Percentiles rank a stretch among this genome's conserved stretches.
Evolutionary conservation across 1,140 invertebrate genomes (phyloP).

Genomic region (Bombus waltoni): DNA sequence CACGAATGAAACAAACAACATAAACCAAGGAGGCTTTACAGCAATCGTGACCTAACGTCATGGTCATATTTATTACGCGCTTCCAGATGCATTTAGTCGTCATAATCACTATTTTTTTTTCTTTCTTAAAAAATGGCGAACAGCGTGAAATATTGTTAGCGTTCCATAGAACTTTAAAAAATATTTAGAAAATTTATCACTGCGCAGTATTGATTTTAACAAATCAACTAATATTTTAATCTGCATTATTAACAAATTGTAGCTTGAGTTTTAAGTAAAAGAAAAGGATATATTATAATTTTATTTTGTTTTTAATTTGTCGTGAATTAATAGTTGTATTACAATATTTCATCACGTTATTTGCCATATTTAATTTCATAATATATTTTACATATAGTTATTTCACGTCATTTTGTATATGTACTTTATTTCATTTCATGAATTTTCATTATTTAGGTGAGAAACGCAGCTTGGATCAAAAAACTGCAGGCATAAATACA

Average conservation of each 20-base stretch:
- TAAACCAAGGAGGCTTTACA: not conserved
- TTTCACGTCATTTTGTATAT: not conserved
- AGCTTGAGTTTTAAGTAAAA: not conserved
- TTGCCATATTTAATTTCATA: conserved; percentile 48
- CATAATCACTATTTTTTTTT: conserved; percentile 39
- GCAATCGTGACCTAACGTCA: not conserved
- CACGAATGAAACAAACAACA: not conserved
- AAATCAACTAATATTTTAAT: not conserved
- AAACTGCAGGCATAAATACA: conserved; percentile 59
- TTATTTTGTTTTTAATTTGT: not conserved
- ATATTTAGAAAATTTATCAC: conserved; percentile 7
- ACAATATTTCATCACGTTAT: conserved; percentile 61
- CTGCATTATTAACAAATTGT: not conserved
- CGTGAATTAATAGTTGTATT: not conserved
- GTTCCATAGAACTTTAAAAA: not conserved
- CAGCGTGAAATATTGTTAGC: conserved; percentile 60
- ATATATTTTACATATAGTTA: conserved; percentile 28
- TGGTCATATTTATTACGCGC: conserved; percentile 35
- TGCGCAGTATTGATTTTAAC: conserved; percentile 25
- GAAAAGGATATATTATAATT: not conserved
- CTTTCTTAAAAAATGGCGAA: conserved; percentile 54
- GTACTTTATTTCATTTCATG: conserved; percentile 50
- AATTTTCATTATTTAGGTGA: conserved; percentile 76
- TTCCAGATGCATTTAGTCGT: conserved; percentile 55
- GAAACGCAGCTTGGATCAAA: conserved; percentile 76